Conservation (phyloP, 1,140 invertebrate species). For the Diuraphis noxia region DNA sequence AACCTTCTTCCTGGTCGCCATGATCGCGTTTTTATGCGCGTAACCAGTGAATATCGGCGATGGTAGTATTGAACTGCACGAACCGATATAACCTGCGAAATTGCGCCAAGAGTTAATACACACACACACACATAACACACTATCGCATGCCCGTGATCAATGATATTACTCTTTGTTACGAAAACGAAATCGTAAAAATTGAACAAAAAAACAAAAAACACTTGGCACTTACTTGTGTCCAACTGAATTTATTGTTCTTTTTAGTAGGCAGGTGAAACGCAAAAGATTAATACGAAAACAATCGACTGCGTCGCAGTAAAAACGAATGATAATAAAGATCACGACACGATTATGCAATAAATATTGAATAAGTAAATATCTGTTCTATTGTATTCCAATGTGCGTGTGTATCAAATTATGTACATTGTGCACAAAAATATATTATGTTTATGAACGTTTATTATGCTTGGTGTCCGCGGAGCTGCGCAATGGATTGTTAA, state of each 20-base stretch:
- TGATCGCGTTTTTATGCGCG: constrained; percentile 59
- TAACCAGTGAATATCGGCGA: neutral
- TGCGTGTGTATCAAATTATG: neutral
- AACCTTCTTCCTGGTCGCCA: constrained; percentile 94
- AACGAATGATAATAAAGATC: neutral
- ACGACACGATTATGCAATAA: neutral
- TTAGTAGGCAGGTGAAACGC: neutral
- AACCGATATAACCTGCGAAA: neutral
- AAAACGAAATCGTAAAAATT: neutral
- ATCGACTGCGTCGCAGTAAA: neutral
- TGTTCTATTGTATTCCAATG: neutral
- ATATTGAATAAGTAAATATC: neutral
- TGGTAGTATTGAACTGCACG: neutral
- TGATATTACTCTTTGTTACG: neutral
- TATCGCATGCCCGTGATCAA: neutral
- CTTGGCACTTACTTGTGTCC: neutral
- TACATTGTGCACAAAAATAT: neutral
- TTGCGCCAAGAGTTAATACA: neutral
- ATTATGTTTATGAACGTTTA: neutral
- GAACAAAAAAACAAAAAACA: neutral
- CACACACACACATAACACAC: neutral
- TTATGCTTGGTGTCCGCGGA: neutral
- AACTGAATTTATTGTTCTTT: neutral
- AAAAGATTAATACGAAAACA: neutral
- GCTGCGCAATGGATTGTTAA: neutral